phyloP scores from a whole-genome alignment of 2,888 invertebrate species.

The Trissoscelio sp. region DNA sequence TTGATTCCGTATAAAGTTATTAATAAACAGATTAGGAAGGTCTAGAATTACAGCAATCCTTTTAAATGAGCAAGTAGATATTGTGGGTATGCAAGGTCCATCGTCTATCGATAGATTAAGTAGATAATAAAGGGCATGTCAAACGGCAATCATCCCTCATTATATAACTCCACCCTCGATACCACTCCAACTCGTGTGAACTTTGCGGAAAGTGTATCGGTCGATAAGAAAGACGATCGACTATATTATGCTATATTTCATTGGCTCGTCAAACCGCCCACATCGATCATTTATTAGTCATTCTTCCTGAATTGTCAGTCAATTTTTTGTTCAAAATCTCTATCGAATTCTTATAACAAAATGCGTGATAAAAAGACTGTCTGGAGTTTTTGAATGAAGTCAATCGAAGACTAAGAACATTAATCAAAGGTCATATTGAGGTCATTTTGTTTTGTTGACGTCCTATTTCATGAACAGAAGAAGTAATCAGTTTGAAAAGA shows the following conservation, averaged over 20 bases:
- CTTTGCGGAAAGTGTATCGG: constrained; percentile 75
- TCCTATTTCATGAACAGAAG: constrained; percentile 14
- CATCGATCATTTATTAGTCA: constrained; percentile 74
- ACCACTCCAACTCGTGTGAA: constrained; percentile 80
- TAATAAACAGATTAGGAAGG: neutral
- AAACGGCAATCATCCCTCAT: constrained; percentile 81
- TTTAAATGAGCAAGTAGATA: constrained; percentile 26
- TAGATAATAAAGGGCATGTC: constrained; percentile 76
- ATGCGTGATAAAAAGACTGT: no score
- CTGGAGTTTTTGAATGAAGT: no score
- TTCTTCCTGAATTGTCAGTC: constrained; percentile 74
- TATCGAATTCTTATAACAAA: neutral
- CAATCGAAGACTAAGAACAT: neutral
- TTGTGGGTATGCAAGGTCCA: constrained; percentile 27
- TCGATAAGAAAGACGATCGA: constrained; percentile 78
- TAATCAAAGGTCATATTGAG: constrained; percentile 34
- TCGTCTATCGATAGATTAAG: constrained; percentile 75
- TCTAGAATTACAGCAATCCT: constrained; percentile 45
- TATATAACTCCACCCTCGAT: constrained; percentile 78
- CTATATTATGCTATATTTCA: constrained; percentile 77
- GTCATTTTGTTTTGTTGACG: neutral
- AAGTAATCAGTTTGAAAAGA: constrained; percentile 8
- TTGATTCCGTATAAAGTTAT: neutral
- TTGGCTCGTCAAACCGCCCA: constrained; percentile 81
- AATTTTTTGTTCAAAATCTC: neutral